phyloP scores from a whole-genome alignment of 2,888 invertebrate genomes.

The Melitaea athalia region DNA sequence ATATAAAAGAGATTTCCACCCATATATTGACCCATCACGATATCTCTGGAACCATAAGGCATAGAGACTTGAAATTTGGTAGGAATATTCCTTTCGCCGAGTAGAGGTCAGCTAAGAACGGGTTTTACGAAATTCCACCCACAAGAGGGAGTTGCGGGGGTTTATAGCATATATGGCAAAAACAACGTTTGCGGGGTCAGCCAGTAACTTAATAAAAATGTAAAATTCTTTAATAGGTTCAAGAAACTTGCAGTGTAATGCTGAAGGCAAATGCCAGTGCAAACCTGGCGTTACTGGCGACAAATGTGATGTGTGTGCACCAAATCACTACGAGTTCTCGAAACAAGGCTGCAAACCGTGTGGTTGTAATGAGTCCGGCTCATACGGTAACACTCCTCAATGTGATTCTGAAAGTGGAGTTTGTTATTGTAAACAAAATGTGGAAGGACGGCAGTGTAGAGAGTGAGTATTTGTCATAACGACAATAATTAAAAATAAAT shows the following conservation, averaged over 20 bases:
- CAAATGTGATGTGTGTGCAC: constrained; percentile 92
- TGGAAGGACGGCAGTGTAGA: constrained; percentile 96
- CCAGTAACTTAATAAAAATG: neutral
- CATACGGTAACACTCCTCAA: constrained; percentile 88
- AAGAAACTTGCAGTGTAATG: constrained; percentile 93
- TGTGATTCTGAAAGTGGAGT: constrained; percentile 92
- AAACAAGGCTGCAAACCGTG: constrained; percentile 95
- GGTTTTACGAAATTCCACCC: too few relatives aligned
- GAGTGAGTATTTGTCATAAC: constrained; percentile 80
- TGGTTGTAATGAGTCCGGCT: constrained; percentile 93
- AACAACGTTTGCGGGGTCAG: too few relatives aligned
- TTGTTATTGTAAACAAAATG: constrained; percentile 94
- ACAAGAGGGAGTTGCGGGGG: too few relatives aligned
- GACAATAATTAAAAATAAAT: neutral
- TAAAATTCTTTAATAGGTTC: constrained; percentile 83
- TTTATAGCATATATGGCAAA: too few relatives aligned
- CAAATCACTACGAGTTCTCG: constrained; percentile 96
- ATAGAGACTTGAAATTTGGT: too few relatives aligned
- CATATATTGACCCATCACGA: too few relatives aligned
- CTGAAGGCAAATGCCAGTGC: constrained; percentile 95
- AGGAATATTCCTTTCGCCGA: too few relatives aligned
- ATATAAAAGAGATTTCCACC: too few relatives aligned
- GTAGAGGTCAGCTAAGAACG: too few relatives aligned
- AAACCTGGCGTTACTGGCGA: constrained; percentile 97
- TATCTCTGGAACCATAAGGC: too few relatives aligned